Conservation (phyloP, 2,888 invertebrate genomes). For the Nomada ferruginata region DNA sequence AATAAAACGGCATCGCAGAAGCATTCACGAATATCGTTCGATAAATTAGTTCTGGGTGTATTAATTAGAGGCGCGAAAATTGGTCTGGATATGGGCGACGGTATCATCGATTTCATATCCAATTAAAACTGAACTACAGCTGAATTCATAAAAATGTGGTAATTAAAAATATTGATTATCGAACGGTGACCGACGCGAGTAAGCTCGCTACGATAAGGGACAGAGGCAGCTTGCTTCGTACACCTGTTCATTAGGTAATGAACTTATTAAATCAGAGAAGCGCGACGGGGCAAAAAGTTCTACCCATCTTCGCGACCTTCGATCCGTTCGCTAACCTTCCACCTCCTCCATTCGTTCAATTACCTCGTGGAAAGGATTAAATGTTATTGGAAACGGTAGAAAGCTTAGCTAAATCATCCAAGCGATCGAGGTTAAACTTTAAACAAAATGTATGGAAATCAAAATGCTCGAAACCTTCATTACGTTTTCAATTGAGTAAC, state of each 20-base stretch:
- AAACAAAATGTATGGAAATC: conserved; percentile 4
- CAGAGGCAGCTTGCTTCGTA: conserved; percentile 65
- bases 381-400: conserved; percentile 74
- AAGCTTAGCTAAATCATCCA: conserved; percentile 42
- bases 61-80: conserved; percentile 62
- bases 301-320: conserved; percentile 63
- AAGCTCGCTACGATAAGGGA: conserved; percentile 22
- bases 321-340: conserved; percentile 26
- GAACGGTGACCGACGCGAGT: conserved; percentile 62
- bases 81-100: conserved; percentile 53
- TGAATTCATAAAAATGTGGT: conserved; percentile 78
- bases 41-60: conserved; percentile 57
- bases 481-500: not conserved
- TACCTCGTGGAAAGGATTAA: conserved; percentile 75
- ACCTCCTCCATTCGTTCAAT: conserved; percentile 72
- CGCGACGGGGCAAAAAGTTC: conserved; percentile 62
- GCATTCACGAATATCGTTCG: conserved; percentile 39
- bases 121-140: conserved; percentile 75
- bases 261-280: conserved; percentile 82
- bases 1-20: conserved; percentile 29
- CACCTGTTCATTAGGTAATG: conserved; percentile 83
- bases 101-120: conserved; percentile 72
- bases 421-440: conserved; percentile 30
- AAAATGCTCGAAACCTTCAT: not conserved
- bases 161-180: conserved; percentile 83